Conservation (phyloP, 2,888 invertebrate genomes). For the Pantelozetes paolii region DNA sequence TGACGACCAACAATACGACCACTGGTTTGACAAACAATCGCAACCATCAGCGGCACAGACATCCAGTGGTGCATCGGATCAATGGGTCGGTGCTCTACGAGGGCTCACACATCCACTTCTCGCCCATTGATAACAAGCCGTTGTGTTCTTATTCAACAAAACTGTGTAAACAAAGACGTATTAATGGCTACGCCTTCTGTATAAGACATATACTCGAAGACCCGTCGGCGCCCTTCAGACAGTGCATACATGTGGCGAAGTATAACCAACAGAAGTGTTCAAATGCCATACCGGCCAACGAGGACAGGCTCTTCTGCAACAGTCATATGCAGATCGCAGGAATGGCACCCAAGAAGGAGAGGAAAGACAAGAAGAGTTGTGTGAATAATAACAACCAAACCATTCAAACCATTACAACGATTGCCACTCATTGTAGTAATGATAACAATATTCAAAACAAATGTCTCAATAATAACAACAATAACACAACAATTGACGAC, state of each 20-base stretch:
- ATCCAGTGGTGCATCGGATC: not conserved
- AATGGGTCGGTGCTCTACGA: constrained; percentile 52
- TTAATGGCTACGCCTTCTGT: constrained; percentile 56
- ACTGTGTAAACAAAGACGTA: constrained; percentile 57
- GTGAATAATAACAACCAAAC: not conserved
- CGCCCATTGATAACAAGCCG: constrained; percentile 55
- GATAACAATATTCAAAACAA: too few relatives aligned
- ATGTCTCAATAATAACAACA: not conserved
- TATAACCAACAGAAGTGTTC: constrained; percentile 55
- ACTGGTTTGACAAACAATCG: not conserved
- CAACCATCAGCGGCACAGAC: not conserved
- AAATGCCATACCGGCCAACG: constrained; percentile 55
- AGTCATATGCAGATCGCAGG: constrained; percentile 56
- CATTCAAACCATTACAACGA: not conserved
- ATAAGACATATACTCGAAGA: constrained; percentile 58
- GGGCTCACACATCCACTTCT: constrained; percentile 57
- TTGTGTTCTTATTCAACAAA: constrained; percentile 55
- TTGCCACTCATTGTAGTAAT: not conserved
- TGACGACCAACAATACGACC: not conserved
- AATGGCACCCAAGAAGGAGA: constrained; percentile 52
- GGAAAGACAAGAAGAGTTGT: constrained; percentile 48
- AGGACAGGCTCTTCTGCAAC: constrained; percentile 56
- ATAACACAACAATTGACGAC: not conserved
- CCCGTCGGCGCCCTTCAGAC: constrained; percentile 56
- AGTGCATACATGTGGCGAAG: constrained; percentile 49